A percentile compares a stretch with the other conserved stretches of the same genome.
Conservation (phyloP, 2,113 vertebrate genomes). For the Corythornis vintsioides region DNA sequence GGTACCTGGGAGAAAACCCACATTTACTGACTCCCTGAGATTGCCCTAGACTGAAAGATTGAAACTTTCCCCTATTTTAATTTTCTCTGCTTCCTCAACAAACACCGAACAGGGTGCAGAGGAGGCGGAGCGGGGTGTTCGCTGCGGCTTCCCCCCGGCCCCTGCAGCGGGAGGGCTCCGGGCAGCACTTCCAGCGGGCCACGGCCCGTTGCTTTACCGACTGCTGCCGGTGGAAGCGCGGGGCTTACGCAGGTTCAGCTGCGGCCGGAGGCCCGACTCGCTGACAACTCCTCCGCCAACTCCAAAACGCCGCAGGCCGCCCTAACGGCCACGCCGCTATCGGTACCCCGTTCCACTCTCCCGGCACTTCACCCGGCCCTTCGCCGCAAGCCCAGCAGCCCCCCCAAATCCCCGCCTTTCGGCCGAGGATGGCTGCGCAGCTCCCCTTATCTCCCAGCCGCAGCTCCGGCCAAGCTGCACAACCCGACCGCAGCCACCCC, state of each 20-base stretch:
- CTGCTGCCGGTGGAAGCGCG: too few species aligned
- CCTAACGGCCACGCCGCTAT: not conserved
- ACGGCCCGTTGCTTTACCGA: too few species aligned
- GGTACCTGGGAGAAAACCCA: accelerated
- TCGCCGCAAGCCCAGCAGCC: too few species aligned
- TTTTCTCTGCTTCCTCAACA: not conserved
- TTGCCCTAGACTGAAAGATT: too few species aligned
- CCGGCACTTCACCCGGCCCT: not conserved
- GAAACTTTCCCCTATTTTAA: not conserved
- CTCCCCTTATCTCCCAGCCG: not conserved
- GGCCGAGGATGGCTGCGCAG: not conserved
- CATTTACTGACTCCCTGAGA: not conserved
- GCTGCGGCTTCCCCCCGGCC: too few species aligned
- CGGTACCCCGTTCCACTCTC: too few species aligned
- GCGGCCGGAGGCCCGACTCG: too few species aligned
- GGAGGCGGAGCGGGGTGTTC: too few species aligned
- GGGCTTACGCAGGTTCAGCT: not conserved
- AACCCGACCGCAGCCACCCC: not conserved
- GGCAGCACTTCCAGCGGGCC: too few species aligned
- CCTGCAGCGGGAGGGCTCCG: not conserved
- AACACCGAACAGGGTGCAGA: not conserved
- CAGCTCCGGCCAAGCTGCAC: not conserved
- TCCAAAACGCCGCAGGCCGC: not conserved
- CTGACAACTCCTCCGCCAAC: too few species aligned
- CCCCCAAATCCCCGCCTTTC: too few species aligned